Percentiles rank a stretch among this genome's conserved stretches.
Conservation (phyloP, 2,888 invertebrate genomes). For the Heteromyza rotundicornis region DNA sequence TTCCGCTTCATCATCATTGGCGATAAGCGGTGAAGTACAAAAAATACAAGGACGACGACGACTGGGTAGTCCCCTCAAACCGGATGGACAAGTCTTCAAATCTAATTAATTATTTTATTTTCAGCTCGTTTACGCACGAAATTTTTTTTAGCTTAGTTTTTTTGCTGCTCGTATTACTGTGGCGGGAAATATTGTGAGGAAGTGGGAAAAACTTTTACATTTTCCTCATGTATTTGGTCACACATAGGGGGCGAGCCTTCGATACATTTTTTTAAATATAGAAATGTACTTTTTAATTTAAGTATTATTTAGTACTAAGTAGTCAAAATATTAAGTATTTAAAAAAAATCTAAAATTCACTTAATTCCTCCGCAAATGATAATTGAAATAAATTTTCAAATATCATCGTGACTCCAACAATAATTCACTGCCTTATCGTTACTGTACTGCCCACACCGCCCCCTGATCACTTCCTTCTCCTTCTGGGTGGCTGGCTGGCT, state of each 20-base stretch:
- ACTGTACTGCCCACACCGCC: background rate
- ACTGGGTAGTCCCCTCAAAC: conserved; percentile 32
- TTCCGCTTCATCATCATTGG: conserved; percentile 1
- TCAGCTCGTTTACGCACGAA: conserved; percentile 19
- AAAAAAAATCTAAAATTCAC: background rate
- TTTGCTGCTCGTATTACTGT: background rate
- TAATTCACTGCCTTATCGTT: background rate
- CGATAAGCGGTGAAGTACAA: too few relatives aligned
- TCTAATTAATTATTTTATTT: conserved; percentile 24
- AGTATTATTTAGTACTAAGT: too few relatives aligned
- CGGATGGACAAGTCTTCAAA: conserved; percentile 16
- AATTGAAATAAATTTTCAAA: conserved; percentile 1
- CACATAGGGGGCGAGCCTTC: too few relatives aligned
- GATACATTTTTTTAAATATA: too few relatives aligned
- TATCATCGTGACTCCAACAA: background rate
- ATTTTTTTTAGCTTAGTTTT: conserved; percentile 5
- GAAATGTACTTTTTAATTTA: too few relatives aligned
- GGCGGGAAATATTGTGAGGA: background rate
- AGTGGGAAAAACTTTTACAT: background rate
- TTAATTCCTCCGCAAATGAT: background rate
- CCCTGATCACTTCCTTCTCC: background rate
- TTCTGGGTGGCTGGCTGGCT: too few relatives aligned
- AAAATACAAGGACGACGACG: too few relatives aligned
- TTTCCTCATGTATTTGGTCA: background rate
- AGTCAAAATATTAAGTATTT: too few relatives aligned